phyloP scores from a whole-genome alignment of 2,888 invertebrate species.

The Pristionchus exspectatus region DNA sequence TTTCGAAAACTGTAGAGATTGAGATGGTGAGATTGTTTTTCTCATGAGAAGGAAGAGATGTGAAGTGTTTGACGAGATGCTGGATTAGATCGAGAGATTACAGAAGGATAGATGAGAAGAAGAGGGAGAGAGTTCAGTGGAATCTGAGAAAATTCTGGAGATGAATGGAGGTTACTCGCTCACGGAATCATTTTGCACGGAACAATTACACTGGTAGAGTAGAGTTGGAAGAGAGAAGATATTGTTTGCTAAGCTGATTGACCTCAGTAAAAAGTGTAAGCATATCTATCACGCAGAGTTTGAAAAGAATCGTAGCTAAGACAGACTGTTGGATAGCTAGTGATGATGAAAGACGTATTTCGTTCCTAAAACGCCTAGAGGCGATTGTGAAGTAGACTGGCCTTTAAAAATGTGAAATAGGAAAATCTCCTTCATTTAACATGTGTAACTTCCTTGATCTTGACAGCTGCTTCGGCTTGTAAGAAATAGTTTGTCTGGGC shows the following conservation, averaged over 20 bases:
- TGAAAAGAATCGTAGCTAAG: neutral
- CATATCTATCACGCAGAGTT: neutral
- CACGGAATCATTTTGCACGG: neutral
- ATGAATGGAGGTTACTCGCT: neutral
- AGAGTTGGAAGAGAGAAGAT: conserved; percentile 6
- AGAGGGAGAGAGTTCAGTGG: neutral
- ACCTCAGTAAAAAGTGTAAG: neutral
- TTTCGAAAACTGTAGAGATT: neutral
- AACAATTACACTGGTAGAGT: neutral
- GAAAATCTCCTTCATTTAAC: neutral
- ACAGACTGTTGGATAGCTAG: neutral
- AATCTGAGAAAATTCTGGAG: neutral
- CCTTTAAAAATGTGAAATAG: neutral
- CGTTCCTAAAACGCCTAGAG: neutral
- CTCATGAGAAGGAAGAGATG: neutral
- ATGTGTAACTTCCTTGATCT: conserved; percentile 36
- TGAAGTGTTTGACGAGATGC: conserved; percentile 16
- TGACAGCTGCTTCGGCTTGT: conserved; percentile 11
- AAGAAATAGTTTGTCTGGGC: neutral
- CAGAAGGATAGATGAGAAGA: neutral
- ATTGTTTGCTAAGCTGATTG: neutral
- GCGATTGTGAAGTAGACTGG: neutral
- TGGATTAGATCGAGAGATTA: neutral
- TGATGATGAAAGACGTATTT: neutral
- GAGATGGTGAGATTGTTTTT: neutral